Evolutionary conservation across 2,888 invertebrate genomes (phyloP).

Genomic region (Cheilosia soror): DNA sequence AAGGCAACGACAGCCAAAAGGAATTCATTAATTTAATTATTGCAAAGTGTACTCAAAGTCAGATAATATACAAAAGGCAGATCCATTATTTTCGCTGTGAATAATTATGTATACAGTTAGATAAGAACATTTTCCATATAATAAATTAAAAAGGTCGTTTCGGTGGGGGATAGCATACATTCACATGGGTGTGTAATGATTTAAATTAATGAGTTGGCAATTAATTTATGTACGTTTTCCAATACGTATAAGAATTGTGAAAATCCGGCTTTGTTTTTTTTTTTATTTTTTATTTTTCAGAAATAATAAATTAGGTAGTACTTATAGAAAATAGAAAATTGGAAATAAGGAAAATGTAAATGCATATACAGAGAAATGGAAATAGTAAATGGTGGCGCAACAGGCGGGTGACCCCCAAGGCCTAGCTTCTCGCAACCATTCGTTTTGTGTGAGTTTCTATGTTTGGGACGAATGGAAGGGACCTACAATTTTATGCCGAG

Average conservation of each 20-base stretch:
- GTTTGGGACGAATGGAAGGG: too few relatives aligned
- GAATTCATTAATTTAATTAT: conserved; percentile 40
- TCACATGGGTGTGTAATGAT: neutral
- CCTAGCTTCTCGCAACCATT: too few relatives aligned
- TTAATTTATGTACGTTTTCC: neutral
- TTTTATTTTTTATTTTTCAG: too few relatives aligned
- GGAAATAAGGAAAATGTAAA: too few relatives aligned
- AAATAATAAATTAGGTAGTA: too few relatives aligned
- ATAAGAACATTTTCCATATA: conserved; percentile 21
- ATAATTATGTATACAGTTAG: conserved; percentile 7
- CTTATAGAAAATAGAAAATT: too few relatives aligned
- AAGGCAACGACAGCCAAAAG: conserved; percentile 9
- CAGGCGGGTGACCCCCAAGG: too few relatives aligned
- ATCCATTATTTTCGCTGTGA: conserved; percentile 31
- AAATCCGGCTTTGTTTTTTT: too few relatives aligned
- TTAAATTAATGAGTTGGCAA: conserved; percentile 4
- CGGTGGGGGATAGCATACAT: neutral
- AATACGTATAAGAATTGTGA: neutral
- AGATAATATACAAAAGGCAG: conserved; percentile 24
- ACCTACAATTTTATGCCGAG: too few relatives aligned
- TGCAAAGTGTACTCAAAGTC: conserved; percentile 19
- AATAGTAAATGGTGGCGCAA: too few relatives aligned
- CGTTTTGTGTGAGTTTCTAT: too few relatives aligned
- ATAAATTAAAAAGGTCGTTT: conserved; percentile 20
- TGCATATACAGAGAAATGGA: too few relatives aligned